phyloP scores from a whole-genome alignment of 2,113 vertebrate genomes.

The Ranitomeya imitator region DNA sequence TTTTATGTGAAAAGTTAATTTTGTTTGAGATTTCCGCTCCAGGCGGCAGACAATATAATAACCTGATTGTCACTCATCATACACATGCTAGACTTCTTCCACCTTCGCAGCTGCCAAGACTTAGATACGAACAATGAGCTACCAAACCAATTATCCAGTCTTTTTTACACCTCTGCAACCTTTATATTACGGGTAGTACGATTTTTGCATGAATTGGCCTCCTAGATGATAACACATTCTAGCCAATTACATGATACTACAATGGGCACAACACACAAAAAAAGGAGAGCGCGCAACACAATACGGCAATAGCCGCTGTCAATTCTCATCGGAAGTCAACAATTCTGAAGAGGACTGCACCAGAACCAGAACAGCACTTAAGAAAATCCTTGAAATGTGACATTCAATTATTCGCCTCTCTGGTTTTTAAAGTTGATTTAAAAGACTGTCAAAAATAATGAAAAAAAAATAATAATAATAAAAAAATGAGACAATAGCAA shows the following conservation, averaged over 20 bases:
- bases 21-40: not conserved
- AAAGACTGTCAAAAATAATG: not conserved
- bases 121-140: not conserved
- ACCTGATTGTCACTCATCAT: not conserved
- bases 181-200: not conserved
- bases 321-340: not conserved
- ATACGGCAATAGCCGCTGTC: not conserved
- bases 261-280: not conserved
- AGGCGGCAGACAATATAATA: constrained; percentile 1
- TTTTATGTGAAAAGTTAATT: not conserved
- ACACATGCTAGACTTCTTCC: constrained; percentile 4
- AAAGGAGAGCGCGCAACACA: not conserved
- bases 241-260: not conserved
- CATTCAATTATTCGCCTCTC: not conserved
- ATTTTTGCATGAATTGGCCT: constrained; percentile 1
- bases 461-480: too few relatives aligned
- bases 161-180: not conserved
- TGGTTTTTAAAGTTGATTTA: not conserved
- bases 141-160: constrained; percentile 3
- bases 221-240: not conserved
- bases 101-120: not conserved
- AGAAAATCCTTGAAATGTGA: not conserved
- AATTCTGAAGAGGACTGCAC: not conserved
- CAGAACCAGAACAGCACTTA: not conserved
- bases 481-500: too few relatives aligned